Evolutionary conservation across 2,888 invertebrate species (phyloP).

Genomic region (Drosophila austrosaltans): DNA sequence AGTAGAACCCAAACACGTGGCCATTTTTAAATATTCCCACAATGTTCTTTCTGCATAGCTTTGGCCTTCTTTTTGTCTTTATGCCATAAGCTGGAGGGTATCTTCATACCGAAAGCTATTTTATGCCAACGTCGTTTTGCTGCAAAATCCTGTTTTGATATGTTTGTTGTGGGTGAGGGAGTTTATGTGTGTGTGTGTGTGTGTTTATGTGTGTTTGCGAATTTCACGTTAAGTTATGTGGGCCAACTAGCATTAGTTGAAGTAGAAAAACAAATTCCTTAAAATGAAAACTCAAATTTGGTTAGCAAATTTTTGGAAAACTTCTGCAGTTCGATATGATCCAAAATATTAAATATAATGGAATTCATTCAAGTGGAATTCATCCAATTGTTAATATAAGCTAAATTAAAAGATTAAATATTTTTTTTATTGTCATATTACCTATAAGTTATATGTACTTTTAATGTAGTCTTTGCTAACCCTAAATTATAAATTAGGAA

Average conservation of each 20-base stretch:
- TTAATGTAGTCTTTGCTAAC: too few relatives aligned
- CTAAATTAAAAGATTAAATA: too few relatives aligned
- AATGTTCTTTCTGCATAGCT: conserved; percentile 39
- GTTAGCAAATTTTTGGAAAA: background rate
- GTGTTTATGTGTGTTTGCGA: background rate
- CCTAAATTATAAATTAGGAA: too few relatives aligned
- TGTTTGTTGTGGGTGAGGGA: conserved; percentile 62
- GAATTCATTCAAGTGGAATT: too few relatives aligned
- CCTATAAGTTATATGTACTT: too few relatives aligned
- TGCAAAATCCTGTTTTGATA: conserved; percentile 64
- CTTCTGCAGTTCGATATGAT: too few relatives aligned
- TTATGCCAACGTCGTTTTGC: conserved; percentile 58
- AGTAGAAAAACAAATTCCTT: background rate
- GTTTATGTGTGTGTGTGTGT: conserved; percentile 8
- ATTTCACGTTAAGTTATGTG: conserved; percentile 16
- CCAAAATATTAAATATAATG: too few relatives aligned
- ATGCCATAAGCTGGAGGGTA: conserved; percentile 5
- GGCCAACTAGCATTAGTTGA: conserved; percentile 17
- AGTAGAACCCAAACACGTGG: conserved; percentile 51
- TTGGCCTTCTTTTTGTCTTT: conserved; percentile 10
- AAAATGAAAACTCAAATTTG: background rate
- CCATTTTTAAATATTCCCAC: conserved; percentile 65
- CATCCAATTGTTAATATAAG: too few relatives aligned
- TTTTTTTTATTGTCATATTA: too few relatives aligned
- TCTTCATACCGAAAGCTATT: conserved; percentile 34